A percentile compares a stretch with the other conserved stretches of the same genome.
Conservation (phyloP, 35 echinoderm and acorn worm genomes). For the Ophioderma brevispina region DNA sequence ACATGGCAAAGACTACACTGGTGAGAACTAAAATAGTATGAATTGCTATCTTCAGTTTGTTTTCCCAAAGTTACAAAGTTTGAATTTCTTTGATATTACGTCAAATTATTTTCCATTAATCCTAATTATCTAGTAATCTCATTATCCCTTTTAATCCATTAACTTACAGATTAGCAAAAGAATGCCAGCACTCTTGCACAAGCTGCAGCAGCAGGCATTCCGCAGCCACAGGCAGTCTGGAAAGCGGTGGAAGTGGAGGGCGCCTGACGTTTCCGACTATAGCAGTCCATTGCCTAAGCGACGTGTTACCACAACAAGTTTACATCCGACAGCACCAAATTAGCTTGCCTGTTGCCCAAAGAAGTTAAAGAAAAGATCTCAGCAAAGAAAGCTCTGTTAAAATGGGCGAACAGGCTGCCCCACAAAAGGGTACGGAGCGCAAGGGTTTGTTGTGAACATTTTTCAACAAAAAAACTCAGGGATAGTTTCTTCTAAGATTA, state of each 20-base stretch:
- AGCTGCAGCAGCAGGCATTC: conserved; percentile 34
- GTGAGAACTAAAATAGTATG: no score
- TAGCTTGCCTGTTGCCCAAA: conserved; percentile 23
- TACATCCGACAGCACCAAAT: conserved; percentile 80
- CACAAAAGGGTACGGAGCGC: background rate
- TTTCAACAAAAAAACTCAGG: background rate
- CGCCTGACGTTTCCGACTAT: conserved; percentile 22
- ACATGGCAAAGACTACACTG: no score
- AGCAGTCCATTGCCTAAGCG: conserved; percentile 43
- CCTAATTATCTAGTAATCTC: no score
- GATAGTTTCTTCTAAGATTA: background rate
- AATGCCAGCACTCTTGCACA: conserved; percentile 67
- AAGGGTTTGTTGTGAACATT: no score
- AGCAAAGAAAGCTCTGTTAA: conserved; percentile 90
- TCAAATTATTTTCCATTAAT: no score
- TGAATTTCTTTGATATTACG: no score
- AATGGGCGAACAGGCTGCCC: conserved; percentile 89
- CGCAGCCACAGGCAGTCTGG: conserved; percentile 31
- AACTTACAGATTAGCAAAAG: conserved; percentile 82
- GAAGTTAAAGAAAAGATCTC: conserved; percentile 64
- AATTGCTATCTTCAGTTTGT: no score
- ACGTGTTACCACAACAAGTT: background rate
- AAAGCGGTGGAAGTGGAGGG: conserved; percentile 29
- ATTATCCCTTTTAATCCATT: conserved; percentile 15
- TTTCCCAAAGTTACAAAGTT: no score